Base-by-base conservation (phyloP, 2,113 vertebrate genomes). In the Ceyx margarethae region DNA sequence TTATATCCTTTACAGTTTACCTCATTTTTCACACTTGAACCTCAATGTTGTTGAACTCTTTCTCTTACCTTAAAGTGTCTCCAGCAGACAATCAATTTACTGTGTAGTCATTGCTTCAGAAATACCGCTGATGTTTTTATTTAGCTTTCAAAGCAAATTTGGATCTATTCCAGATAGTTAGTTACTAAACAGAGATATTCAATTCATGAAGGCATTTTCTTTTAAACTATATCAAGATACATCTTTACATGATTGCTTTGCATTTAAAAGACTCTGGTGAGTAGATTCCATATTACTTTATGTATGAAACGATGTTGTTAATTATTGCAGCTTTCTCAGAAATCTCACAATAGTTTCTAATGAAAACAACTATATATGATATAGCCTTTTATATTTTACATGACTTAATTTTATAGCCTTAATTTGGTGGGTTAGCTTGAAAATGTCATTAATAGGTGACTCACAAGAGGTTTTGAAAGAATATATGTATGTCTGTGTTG, bases 91-190 rank as follows among this genome's bases (percentile, higher is more conserved):
- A 78, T 84, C 40, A 68, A 75, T 79, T 90, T 87, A 84, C 15
- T 80, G 57, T 60, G 11, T 25, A 69, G 25, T 26, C 61, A 81
- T 66, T 89, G 42, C 19, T 85, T 86, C 62, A 68, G 22, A 65
- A 95, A 50, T 80, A 81, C 42, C 17, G 76, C 43, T 35, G 19
- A 67, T 48, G 19, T 10, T 62, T 91, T 89, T 84, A 74, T 86
- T 83, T 84, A 74, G 16, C 28, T 89, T 93, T 94, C 66, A 87
- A 91, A 96, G 37, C 6, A 78, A 87, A 83, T 84, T 69, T 94
- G 66, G 33, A 88, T 79, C n/a, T 91, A 31, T 89, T 94, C 50
- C 77, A 80, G 56, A 42, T 16, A 82, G 56, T 35, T 93, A 74
- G 58, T 35, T 93, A 74, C 43, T 58, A 29, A 86, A 58, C 40